phyloP scores from a whole-genome alignment of 2,888 invertebrate genomes.

The Eilema griseolum region DNA sequence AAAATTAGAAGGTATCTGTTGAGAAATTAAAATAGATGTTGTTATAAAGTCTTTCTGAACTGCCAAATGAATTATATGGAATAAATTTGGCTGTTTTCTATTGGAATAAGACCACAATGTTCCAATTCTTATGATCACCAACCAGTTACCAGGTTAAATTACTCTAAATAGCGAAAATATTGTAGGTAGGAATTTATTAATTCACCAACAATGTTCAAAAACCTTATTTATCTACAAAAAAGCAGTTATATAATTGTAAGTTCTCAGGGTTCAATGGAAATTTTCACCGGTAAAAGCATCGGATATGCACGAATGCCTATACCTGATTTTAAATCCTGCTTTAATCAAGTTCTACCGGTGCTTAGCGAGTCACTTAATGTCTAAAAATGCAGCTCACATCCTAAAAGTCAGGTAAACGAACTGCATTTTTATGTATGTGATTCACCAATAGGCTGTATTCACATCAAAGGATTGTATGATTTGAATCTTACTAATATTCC shows the following conservation, averaged over 20 bases:
- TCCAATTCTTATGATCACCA: neutral
- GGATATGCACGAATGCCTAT: conserved; percentile 22
- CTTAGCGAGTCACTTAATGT: conserved; percentile 21
- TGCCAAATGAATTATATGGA: neutral
- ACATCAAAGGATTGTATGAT: neutral
- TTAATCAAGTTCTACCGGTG: conserved; percentile 23
- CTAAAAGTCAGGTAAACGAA: conserved; percentile 45
- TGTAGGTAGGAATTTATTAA: too few species aligned
- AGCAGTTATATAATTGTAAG: neutral
- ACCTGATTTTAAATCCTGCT: conserved; percentile 25
- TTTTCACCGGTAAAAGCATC: neutral
- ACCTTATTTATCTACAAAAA: neutral
- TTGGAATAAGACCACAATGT: neutral
- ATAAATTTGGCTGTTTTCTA: neutral
- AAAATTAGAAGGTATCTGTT: neutral
- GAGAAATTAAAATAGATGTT: neutral
- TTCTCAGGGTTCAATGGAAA: neutral
- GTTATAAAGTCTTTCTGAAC: neutral
- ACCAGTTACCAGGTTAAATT: too few species aligned
- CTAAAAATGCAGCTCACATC: conserved; percentile 47
- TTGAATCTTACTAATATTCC: too few species aligned
- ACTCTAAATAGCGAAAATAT: too few species aligned
- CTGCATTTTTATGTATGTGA: conserved; percentile 68
- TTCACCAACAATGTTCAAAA: too few species aligned
- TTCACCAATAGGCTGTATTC: conserved; percentile 41